Conservation (phyloP, 2,113 vertebrate genomes). For the Anhinga rufa region DNA sequence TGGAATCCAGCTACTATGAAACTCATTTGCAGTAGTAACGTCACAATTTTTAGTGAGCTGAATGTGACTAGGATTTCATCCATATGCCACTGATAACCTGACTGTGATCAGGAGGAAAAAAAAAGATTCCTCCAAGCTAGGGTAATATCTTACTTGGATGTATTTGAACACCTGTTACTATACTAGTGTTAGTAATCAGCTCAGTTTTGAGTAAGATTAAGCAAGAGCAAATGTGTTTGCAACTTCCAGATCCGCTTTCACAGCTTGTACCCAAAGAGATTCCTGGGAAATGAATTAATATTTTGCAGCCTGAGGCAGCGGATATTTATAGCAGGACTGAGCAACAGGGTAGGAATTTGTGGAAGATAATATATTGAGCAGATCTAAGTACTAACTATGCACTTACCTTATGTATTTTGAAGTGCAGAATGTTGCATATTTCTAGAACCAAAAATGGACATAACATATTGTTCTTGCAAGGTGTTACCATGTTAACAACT, state of each 20-base stretch:
- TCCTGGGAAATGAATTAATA: conserved; percentile 24
- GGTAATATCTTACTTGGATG: background rate
- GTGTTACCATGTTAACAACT: conserved; percentile 54
- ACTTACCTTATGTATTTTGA: background rate
- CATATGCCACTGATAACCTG: background rate
- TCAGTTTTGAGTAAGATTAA: background rate
- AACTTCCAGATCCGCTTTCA: background rate
- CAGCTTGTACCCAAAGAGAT: background rate
- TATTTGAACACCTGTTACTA: background rate
- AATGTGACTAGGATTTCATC: background rate
- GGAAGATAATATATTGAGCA: conserved; percentile 42
- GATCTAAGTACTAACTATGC: background rate
- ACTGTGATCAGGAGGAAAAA: background rate
- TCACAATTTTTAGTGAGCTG: background rate
- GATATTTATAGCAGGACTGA: conserved; percentile 17
- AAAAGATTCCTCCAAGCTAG: background rate
- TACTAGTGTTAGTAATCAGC: background rate
- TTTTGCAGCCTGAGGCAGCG: background rate
- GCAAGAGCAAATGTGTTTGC: background rate
- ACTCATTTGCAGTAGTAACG: background rate
- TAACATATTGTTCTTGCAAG: conserved; percentile 41
- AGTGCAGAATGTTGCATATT: background rate
- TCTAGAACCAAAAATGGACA: conserved; percentile 15
- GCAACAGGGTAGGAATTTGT: background rate
- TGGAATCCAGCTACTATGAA: background rate